Evolutionary conservation across 2,888 invertebrate genomes (phyloP).

Genomic region (Eupithecia centaureata): DNA sequence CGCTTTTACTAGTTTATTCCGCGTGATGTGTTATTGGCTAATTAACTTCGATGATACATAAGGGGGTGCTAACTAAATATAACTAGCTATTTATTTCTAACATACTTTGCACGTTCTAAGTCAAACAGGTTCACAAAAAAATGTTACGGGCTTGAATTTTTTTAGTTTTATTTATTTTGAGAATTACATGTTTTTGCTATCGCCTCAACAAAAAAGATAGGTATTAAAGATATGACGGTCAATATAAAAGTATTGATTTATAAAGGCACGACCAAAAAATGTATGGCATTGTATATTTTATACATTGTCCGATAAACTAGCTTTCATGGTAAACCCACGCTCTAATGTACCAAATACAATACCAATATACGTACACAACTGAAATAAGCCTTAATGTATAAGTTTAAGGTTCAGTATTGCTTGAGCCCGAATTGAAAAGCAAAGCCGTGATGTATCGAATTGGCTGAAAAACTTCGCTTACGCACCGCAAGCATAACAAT

Average conservation of each 20-base stretch:
- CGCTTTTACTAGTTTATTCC: constrained; percentile 26
- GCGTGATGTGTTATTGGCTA: constrained; percentile 14
- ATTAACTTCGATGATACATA: constrained; percentile 13
- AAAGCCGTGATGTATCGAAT: constrained; percentile 29
- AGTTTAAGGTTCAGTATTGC: not conserved
- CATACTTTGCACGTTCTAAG: too few relatives aligned
- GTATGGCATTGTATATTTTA: constrained; percentile 16
- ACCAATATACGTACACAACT: not conserved
- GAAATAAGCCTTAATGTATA: not conserved
- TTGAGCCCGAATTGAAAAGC: not conserved
- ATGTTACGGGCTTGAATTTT: too few relatives aligned
- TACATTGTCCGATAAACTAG: constrained; percentile 22
- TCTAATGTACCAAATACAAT: constrained; percentile 11
- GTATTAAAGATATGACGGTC: not conserved
- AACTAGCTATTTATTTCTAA: too few relatives aligned
- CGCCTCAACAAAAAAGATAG: not conserved
- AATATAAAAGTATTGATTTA: not conserved
- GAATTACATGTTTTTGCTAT: not conserved
- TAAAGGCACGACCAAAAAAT: constrained; percentile 12
- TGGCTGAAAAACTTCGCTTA: constrained; percentile 28
- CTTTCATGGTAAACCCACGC: constrained; percentile 30
- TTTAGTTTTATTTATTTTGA: too few relatives aligned
- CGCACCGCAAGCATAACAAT: constrained; percentile 36
- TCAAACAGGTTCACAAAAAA: too few relatives aligned
- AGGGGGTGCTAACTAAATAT: too few relatives aligned